Evolutionary conservation across 2,888 invertebrate genomes (phyloP), one percentile per base, ranked within the genome.

Genomic region (Ophion costatus): DNA sequence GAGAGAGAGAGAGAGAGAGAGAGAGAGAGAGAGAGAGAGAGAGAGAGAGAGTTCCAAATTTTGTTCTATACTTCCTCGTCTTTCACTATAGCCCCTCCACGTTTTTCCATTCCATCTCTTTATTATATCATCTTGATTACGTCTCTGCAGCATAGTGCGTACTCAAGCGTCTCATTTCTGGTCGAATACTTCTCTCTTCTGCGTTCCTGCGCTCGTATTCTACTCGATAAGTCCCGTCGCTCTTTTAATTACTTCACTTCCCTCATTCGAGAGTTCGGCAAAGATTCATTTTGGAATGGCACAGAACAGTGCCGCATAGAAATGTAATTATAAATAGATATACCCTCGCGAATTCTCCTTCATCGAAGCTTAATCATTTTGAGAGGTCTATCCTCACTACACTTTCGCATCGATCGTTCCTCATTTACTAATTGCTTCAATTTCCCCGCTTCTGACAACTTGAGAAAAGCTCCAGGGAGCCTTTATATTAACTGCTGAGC

Each of bases 61-160:
- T 83, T 83, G 67, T 71, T 80, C 75, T 71, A 33, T 20, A 59
- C 64, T 83, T 33, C 74, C 38, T 51, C 75, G 38, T 80, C 57
- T 76, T 42, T 22, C 20, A 4, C 56, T 76, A 14, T 4, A 1
- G 42, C 70, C 73, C 73, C 45, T 73, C 24, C 57, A 57, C 57
- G 56, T 74, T 22, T 42, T 33, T 73, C 56, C 45, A 71, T 80
- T 73, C 63, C 71, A 73, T 67, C 67, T 76, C 61, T 73, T 83
- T 75, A 79, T 79, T 83, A 70, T 79, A 75, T 79, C 71, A 77
- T 83, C 76, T 77, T 80, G 66, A 83, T 83, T 80, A 80, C 59
- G 22, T 83, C 76, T 77, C 71, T 66, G 63, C 70, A 63, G 45
- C 56, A 38, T 38, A 83, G 74, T 61, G 59, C 61, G 59, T 67